A percentile compares a stretch with the other conserved stretches of the same genome.
These are phyloP conservation scores for Dipodomys stephensi DNA, from an alignment of 2,113 vertebrate genomes.

Conservation along the genomic window DNA sequence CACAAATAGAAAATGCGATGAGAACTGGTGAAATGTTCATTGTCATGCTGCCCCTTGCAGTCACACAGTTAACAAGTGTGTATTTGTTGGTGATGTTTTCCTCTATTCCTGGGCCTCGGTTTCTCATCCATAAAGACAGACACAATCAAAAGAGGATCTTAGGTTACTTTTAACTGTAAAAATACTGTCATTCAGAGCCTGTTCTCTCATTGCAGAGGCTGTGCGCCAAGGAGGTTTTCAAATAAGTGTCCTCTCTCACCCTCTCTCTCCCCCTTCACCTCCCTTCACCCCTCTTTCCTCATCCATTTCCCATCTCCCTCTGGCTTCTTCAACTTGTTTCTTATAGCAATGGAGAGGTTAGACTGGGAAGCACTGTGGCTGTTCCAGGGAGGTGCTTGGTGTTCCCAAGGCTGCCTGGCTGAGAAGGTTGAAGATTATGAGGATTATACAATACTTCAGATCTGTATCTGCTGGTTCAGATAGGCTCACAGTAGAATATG, in stretches of 20 bases:
- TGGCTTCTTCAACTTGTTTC: background rate
- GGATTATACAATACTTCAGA: background rate
- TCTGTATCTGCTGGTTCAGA: background rate
- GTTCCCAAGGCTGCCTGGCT: background rate
- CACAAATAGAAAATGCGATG: background rate
- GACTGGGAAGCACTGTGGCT: background rate
- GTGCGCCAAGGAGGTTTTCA: conserved; percentile 51
- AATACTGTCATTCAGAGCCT: background rate
- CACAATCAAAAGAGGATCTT: too few species aligned
- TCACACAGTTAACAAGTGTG: too few species aligned
- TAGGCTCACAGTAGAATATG: background rate
- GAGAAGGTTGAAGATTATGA: background rate
- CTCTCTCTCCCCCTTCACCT: too few species aligned
- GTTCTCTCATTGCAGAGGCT: conserved; percentile 58
- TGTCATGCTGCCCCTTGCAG: too few species aligned
- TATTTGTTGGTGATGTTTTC: background rate
- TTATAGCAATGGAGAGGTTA: background rate
- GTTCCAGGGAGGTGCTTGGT: background rate
- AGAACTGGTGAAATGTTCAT: background rate
- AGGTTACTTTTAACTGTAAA: background rate
- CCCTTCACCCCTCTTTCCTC: too few species aligned
- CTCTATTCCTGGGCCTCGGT: background rate
- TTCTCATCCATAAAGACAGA: background rate
- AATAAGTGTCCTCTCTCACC: background rate
- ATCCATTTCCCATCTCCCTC: too few species aligned